phyloP scores from a whole-genome alignment of 2,888 invertebrate species.

The Parascotia fuliginaria region DNA sequence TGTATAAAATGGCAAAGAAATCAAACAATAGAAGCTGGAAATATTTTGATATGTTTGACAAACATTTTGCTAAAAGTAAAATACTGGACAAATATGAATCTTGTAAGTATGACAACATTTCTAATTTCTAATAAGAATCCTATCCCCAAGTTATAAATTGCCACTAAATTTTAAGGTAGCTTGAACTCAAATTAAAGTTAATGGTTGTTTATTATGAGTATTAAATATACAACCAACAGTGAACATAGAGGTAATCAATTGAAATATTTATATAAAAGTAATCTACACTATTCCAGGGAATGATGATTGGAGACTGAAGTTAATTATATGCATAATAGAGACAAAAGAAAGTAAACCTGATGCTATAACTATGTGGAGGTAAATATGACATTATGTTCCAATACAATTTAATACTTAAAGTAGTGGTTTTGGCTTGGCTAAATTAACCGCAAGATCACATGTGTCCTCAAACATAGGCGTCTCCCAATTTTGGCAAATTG shows the following conservation, averaged over 20 bases:
- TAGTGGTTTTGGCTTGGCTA: too few species aligned
- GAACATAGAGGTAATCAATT: too few species aligned
- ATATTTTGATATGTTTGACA: constrained; percentile 77
- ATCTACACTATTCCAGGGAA: constrained; percentile 61
- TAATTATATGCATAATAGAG: constrained; percentile 67
- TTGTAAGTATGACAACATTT: constrained; percentile 62
- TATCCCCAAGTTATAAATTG: not conserved
- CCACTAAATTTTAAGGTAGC: too few species aligned
- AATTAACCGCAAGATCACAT: too few species aligned
- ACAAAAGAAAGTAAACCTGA: constrained; percentile 65
- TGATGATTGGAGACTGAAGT: constrained; percentile 76
- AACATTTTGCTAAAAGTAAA: constrained; percentile 70
- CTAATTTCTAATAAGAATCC: constrained; percentile 1
- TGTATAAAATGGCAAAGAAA: constrained; percentile 75
- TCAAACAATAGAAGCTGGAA: constrained; percentile 74
- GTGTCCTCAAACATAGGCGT: too few species aligned
- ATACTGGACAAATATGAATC: constrained; percentile 77
- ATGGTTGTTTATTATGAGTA: too few species aligned
- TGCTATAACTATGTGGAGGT: constrained; percentile 74
- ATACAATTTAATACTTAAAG: not conserved
- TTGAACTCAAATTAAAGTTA: too few species aligned
- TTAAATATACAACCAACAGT: too few species aligned
- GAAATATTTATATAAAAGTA: not conserved
- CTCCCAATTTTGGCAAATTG: too few species aligned
- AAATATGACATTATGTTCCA: constrained; percentile 21